Percentiles rank a stretch among this genome's conserved stretches.
Conservation (phyloP, 2,888 invertebrate species). For the Troides oblongomaculatus region DNA sequence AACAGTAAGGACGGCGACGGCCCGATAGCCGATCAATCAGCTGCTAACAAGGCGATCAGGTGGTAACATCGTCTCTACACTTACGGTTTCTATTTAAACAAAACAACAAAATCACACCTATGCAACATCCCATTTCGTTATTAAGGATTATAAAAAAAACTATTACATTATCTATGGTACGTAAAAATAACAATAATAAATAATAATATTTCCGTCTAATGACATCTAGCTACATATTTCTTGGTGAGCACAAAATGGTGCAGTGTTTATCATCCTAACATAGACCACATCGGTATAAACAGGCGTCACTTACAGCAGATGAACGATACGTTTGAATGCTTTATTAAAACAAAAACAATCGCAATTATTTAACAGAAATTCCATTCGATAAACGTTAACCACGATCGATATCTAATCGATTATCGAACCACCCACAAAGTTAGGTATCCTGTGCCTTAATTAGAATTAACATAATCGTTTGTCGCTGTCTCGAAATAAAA, state of each 20-base stretch:
- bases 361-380: slow-evolving; percentile 30
- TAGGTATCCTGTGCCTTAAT: slow-evolving; percentile 35
- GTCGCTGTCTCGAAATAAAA: slow-evolving; percentile 64
- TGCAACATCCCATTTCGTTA: neutral
- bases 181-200: neutral
- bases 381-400: slow-evolving; percentile 28
- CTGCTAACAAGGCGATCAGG: slow-evolving; percentile 70
- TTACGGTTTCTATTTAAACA: slow-evolving; percentile 27
- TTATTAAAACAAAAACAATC: slow-evolving; percentile 12
- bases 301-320: neutral
- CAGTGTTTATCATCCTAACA: no score
- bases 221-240: neutral
- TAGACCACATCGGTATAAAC: no score
- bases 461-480: slow-evolving; percentile 60
- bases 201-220: neutral
- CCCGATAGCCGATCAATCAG: slow-evolving; percentile 74
- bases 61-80: slow-evolving; percentile 41
- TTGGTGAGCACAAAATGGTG: no score
- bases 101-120: slow-evolving; percentile 5
- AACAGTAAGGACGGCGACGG: slow-evolving; percentile 44
- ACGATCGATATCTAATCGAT: slow-evolving; percentile 25
- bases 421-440: slow-evolving; percentile 35
- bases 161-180: neutral
- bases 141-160: neutral
- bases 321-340: neutral